Base-by-base conservation (phyloP, 2,888 invertebrate genomes). In the Bugula neritina region DNA sequence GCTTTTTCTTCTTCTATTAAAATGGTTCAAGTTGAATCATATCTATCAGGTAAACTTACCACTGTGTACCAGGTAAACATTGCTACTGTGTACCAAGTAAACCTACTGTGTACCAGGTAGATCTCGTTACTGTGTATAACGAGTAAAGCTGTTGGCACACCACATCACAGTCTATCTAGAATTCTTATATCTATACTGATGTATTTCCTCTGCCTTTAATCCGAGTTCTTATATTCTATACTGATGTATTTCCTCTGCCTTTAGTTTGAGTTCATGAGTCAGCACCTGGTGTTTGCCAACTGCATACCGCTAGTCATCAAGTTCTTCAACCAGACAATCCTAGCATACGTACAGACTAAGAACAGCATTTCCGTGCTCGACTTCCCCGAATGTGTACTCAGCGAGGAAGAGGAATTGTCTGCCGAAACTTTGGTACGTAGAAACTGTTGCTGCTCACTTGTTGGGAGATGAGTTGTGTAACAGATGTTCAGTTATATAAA, bases 201-300 rank as follows among this genome's bases (percentile, higher is more conserved):
- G n/a, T n/a, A n/a, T n/a, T n/a, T n/a, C n/a, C n/a, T n/a, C n/a
- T n/a, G n/a, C n/a, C n/a, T n/a, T n/a, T n/a, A n/a, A n/a, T n/a
- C n/a, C n/a, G n/a, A n/a, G n/a, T n/a, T n/a, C n/a, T n/a, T n/a
- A n/a, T n/a, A n/a, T n/a, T n/a, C n/a, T n/a, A n/a, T n/a, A n/a
- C n/a, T n/a, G n/a, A n/a, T n/a, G n/a, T n/a, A n/a, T n/a, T n/a
- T n/a, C n/a, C n/a, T n/a, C n/a, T n/a, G n/a, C n/a, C n/a, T n/a
- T 70, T 79, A 84, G 86, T 99, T 98, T 87, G 99, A 99, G 86
- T 98, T 94, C 83, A 94, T 98, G 91, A 94, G 95, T 0, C 97
- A 99, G 85, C 97, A 99, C 86, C 87, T 99, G 77, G 96, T 99
- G 13, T 98, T 98, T 86, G 98, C 98, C 73, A 99, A 99, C 84